These are phyloP conservation scores for Andrena fulva DNA, from an alignment of 2,888 invertebrate genomes.

Conservation along the genomic window DNA sequence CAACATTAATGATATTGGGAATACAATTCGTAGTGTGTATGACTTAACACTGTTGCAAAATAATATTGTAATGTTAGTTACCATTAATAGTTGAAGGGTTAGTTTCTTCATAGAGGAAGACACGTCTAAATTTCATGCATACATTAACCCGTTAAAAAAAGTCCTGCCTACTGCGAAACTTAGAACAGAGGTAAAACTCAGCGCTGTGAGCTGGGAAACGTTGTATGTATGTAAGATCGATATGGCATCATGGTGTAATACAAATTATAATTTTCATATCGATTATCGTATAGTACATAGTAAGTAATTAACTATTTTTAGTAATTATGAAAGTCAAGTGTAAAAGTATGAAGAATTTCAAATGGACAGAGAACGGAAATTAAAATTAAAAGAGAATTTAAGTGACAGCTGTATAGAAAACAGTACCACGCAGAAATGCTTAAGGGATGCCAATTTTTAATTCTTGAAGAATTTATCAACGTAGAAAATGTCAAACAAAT, in stretches of 20 bases:
- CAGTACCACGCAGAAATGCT: neutral
- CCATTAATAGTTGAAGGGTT: neutral
- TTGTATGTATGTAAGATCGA: neutral
- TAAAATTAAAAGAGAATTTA: too few species aligned
- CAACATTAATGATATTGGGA: too few species aligned
- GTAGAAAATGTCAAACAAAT: too few species aligned
- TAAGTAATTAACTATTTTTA: too few species aligned
- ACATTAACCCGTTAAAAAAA: conserved; percentile 20
- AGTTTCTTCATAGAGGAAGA: neutral
- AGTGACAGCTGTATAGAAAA: neutral
- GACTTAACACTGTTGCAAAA: too few species aligned
- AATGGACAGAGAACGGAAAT: too few species aligned
- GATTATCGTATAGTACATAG: too few species aligned
- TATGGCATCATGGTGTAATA: too few species aligned
- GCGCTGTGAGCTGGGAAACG: neutral
- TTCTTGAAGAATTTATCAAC: neutral
- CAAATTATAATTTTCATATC: too few species aligned
- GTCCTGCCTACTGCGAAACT: conserved; percentile 46
- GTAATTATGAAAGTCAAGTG: too few species aligned
- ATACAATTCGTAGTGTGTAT: too few species aligned
- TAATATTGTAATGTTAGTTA: neutral
- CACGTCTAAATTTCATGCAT: conserved; percentile 16
- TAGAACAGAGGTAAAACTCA: conserved; percentile 11
- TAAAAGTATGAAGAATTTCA: too few species aligned
- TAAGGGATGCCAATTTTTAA: neutral